Base-by-base conservation (phyloP, 1,140 invertebrate species). In the Pogonomyrmex barbatus region DNA sequence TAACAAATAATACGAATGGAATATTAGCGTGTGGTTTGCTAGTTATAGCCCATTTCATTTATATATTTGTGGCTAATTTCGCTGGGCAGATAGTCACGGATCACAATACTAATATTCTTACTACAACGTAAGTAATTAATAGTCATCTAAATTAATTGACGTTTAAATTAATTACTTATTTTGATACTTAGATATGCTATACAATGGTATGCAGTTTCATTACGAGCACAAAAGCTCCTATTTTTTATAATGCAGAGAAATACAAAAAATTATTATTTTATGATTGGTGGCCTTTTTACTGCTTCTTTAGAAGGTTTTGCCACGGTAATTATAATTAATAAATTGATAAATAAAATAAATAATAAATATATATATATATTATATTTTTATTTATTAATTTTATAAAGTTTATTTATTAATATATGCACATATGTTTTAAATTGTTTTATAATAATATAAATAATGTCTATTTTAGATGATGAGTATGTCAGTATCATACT, bases 401-500 rank as follows among this genome's bases (percentile, higher is more conserved):
- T 24, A 24, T 24, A 24, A 24, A 24, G 0, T 24, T 24, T 24
- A 24, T 24, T 24, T 24, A 24, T 24, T 24, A 24, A 24, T 24
- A 24, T 24, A 24, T 24, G 24, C 24, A 24, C 24, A 24, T 24
- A 24, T 24, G 42, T 47, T 70, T 33, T 17, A 12, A 52, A 33
- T 52, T 50, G 14, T 17, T 4, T 14, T 54, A 24, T 24, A 5
- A 71, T 14, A 54, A 54, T 5, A 6, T 42, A 39, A 56, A 17
- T 42, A 36, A 36, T 54, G 3, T 17, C n/a, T 17, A 33, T 60
- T 76, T 2, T 30, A 76, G 73, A 17, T 76, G 14, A 17, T 1
- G 42, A 76, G 56, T 60, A 47, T 33, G 56, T 47, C 73, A 45
- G 10, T 76, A 17, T 76, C 73, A 60, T 76, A 76, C 56, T 76